Base-by-base conservation (phyloP, 1,140 invertebrate species). In the Lasaia peninsularis region DNA sequence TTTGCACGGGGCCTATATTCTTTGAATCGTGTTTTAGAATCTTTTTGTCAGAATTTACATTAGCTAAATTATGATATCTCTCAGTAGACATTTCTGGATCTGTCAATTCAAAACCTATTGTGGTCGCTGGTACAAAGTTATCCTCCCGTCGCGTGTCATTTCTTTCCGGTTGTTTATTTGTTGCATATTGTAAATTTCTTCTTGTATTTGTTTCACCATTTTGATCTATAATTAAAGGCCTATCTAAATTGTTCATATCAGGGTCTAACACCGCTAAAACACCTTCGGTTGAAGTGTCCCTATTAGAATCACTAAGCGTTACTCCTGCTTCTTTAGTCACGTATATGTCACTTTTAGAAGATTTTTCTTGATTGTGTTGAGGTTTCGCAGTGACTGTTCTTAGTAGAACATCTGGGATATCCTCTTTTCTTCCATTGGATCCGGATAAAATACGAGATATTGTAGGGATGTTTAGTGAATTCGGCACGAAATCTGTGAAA, bases 401-500 rank as follows among this genome's bases (percentile, higher is more conserved):
- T 8, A 94, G 78, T 0, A 95, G 76, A 11, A 95, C 93, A 53
- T 94, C 94, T 0, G 95, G 93, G 37, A 95, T 94, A 60, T 95
- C 94, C 58, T 95, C 93, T 64, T 95, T 95, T 5, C 94, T 88
- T 0, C 95, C 95, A 74, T 94, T 95, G 34, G 94, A 95, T 0
- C 95, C 94, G 7, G 93, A 94, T 0, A 96, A 84, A 66, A 96
- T 96, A 48, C 95, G 90, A 0, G 94, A 94, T 59, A 96, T 95
- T 56, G 93, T 94, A 0, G 93, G 91, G 80, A 89, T 92, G 90
- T 79, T 94, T 89, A 90, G 78, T 1, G 89, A 85, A 54, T 72
- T 94, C 67, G 91, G 93, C 58, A 92, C 92, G 68, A 92, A 93
- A 58, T 93, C 92, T 37, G 91, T 93, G 63, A 90, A 90, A 69